phyloP scores from a whole-genome alignment of 2,113 vertebrate species.

The Balaeniceps rex region DNA sequence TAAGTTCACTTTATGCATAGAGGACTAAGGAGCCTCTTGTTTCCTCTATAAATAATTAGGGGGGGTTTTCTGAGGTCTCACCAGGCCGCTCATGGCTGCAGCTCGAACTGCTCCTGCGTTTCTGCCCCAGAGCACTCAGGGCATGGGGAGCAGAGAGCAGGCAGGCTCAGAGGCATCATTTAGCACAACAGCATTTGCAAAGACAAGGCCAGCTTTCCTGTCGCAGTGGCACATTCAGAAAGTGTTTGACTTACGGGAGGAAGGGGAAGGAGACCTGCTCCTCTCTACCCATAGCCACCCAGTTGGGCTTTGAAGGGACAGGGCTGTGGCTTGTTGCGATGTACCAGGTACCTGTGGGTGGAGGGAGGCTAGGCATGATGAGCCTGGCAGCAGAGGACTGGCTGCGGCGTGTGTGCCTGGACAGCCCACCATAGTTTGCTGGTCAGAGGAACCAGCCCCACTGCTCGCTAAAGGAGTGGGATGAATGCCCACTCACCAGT shows the following conservation, averaged over 20 bases:
- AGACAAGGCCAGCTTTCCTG: neutral
- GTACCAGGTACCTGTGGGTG: neutral
- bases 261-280: neutral
- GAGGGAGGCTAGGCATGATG: neutral
- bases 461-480: neutral
- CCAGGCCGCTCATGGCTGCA: neutral
- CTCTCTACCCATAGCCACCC: neutral
- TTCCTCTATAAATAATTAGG: neutral
- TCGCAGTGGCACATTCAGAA: neutral
- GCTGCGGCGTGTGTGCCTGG: fast-evolving
- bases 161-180: neutral
- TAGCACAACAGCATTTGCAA: neutral
- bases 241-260: neutral
- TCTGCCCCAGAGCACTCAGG: neutral
- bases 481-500: neutral
- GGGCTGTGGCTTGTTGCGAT: neutral
- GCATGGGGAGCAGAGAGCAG: neutral
- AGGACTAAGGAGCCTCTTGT: neutral
- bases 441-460: neutral
- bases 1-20: neutral
- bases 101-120: neutral
- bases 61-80: neutral
- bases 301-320: neutral
- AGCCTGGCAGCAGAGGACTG: neutral
- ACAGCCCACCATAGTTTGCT: neutral